These are phyloP conservation scores for Dysdera silvatica DNA, from an alignment of 1,140 invertebrate species.

Conservation along the genomic window DNA sequence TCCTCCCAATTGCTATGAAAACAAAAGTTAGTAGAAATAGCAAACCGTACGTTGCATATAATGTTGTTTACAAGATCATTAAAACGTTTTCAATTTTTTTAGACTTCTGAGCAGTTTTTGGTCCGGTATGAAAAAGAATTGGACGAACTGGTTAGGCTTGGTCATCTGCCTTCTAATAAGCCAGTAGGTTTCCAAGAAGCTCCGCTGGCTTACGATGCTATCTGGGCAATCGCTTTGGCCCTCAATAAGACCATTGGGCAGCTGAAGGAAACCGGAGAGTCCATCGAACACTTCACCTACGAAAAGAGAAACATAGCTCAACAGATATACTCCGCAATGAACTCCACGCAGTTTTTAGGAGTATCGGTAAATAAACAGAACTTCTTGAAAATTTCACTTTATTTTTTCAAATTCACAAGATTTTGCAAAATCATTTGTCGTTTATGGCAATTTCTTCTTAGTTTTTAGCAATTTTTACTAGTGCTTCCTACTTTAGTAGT, in stretches of 20 bases:
- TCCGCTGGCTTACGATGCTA: slow-evolving; percentile 95
- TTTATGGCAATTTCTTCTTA: too few relatives aligned
- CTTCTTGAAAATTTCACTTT: too few relatives aligned
- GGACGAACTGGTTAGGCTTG: slow-evolving; percentile 36
- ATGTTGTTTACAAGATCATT: too few relatives aligned
- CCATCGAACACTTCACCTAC: slow-evolving; percentile 95
- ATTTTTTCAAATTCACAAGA: too few relatives aligned
- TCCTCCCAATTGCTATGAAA: too few relatives aligned
- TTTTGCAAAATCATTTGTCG: too few relatives aligned
- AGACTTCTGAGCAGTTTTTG: slow-evolving; percentile 57
- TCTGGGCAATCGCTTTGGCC: slow-evolving; percentile 94
- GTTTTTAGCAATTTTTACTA: too few relatives aligned
- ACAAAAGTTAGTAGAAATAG: too few relatives aligned
- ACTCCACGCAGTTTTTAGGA: slow-evolving; percentile 92
- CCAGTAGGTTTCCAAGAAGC: slow-evolving; percentile 94
- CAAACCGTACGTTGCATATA: too few relatives aligned
- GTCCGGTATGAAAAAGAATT: slow-evolving; percentile 62
- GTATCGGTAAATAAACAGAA: slow-evolving; percentile 96
- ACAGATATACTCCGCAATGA: slow-evolving; percentile 94
- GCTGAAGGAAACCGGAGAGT: slow-evolving; percentile 64
- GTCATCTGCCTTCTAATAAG: slow-evolving; percentile 48
- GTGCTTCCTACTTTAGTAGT: too few relatives aligned
- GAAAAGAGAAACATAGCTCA: slow-evolving; percentile 87
- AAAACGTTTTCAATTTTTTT: slow-evolving; percentile 37
- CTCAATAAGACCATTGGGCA: slow-evolving; percentile 93